Percentiles rank a stretch among this genome's conserved stretches.
Evolutionary conservation across 2,888 invertebrate genomes (phyloP).

Genomic region (Ophonus ardosiacus): DNA sequence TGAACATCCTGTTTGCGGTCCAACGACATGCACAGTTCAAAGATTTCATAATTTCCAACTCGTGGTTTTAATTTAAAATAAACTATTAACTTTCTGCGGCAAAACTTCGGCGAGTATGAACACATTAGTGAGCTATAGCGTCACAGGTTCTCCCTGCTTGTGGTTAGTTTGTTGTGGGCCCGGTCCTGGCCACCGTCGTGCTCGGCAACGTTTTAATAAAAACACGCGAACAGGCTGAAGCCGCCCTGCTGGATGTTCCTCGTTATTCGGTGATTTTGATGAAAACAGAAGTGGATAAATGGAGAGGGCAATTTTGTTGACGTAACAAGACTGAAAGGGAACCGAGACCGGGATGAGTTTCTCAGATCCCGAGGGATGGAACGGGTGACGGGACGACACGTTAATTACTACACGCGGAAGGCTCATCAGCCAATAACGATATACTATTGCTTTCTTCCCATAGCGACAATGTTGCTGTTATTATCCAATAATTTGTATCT

Average conservation of each 20-base stretch:
- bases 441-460: not conserved
- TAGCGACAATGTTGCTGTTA: not conserved
- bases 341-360: slow-evolving; percentile 44
- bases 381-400: not conserved
- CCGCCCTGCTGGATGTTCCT: slow-evolving; percentile 52
- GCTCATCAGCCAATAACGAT: not conserved
- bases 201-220: slow-evolving; percentile 49
- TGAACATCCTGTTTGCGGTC: too few relatives aligned
- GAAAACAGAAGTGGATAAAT: slow-evolving; percentile 63
- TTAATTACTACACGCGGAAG: not conserved
- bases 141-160: not conserved
- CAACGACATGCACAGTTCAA: not conserved
- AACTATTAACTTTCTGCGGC: not conserved
- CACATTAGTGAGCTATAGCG: not conserved
- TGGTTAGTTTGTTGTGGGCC: slow-evolving; percentile 30
- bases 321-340: slow-evolving; percentile 58
- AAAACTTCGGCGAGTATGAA: not conserved
- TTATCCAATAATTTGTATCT: not conserved
- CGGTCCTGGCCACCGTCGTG: slow-evolving; percentile 20
- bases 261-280: slow-evolving; percentile 62
- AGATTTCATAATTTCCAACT: not conserved
- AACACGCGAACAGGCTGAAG: slow-evolving; percentile 40
- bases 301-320: slow-evolving; percentile 62
- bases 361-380: slow-evolving; percentile 33
- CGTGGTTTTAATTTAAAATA: not conserved